A percentile compares a stretch with the other conserved stretches of the same genome.
phyloP scores from a whole-genome alignment of 2,797 vertebrate genomes.

The Lagodon rhomboides region DNA sequence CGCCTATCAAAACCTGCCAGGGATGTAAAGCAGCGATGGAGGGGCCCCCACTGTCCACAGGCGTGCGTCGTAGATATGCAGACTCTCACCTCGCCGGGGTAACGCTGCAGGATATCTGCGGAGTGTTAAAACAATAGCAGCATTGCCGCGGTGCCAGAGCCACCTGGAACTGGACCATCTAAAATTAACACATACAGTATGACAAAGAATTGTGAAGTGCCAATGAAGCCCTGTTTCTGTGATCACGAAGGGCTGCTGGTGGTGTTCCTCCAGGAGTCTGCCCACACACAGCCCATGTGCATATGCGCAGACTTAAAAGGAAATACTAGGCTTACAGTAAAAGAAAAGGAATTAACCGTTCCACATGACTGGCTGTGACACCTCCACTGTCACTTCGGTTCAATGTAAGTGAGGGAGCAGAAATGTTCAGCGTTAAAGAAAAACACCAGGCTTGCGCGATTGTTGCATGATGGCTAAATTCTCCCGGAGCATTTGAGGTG shows the following conservation, averaged over 20 bases:
- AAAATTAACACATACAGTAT: slow-evolving; percentile 48
- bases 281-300: slow-evolving; percentile 58
- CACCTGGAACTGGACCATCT: slow-evolving; percentile 48
- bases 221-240: slow-evolving; percentile 15
- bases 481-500: slow-evolving; percentile 53
- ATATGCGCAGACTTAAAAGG: slow-evolving; percentile 47
- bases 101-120: slow-evolving; percentile 30
- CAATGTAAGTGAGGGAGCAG: slow-evolving; percentile 18
- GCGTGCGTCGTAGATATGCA: not conserved
- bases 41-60: slow-evolving; percentile 6
- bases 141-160: slow-evolving; percentile 6
- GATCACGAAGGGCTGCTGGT: slow-evolving; percentile 34
- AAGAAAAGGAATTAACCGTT: slow-evolving; percentile 28
- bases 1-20: slow-evolving; percentile 54
- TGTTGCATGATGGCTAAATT: slow-evolving; percentile 57
- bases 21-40: slow-evolving; percentile 23
- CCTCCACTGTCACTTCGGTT: slow-evolving; percentile 53
- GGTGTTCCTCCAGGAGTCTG: slow-evolving; percentile 49
- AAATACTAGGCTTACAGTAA: slow-evolving; percentile 39
- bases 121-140: slow-evolving; percentile 42
- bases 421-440: slow-evolving; percentile 1
- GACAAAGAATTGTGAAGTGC: slow-evolving; percentile 32
- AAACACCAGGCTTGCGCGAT: slow-evolving; percentile 45
- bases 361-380: slow-evolving; percentile 57
- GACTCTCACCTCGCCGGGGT: not conserved